Conservation (phyloP, 2,113 vertebrate species). For the Rhinolophus sinicus region DNA sequence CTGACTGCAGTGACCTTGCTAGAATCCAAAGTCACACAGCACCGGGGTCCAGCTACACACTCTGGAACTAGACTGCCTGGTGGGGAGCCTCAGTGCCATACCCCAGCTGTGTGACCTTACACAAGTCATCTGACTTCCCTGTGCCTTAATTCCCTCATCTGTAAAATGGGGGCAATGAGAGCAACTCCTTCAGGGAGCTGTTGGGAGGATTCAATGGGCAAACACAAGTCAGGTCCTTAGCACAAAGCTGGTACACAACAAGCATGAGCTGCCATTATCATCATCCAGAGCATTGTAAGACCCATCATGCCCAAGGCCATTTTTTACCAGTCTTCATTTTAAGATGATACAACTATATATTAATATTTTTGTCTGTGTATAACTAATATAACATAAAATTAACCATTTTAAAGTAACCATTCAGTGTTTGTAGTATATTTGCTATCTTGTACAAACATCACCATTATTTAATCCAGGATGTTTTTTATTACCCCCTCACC, state of each 20-base stretch:
- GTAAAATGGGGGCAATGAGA: neutral
- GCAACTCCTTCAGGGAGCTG: neutral
- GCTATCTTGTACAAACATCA: neutral
- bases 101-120: neutral
- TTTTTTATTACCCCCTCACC: neutral
- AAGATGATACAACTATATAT: neutral
- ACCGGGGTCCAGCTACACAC: neutral
- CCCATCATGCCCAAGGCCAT: neutral
- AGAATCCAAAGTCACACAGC: neutral
- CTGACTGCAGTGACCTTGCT: neutral
- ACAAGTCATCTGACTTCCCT: neutral
- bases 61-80: neutral
- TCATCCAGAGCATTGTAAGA: neutral
- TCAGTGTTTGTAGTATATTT: neutral
- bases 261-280: accelerated
- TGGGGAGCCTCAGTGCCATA: too few species aligned
- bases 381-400: neutral
- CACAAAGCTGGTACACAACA: accelerated
- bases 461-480: neutral
- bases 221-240: neutral
- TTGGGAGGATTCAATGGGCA: neutral
- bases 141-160: neutral
- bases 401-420: neutral
- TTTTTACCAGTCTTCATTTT: neutral
- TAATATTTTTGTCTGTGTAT: neutral